These are phyloP conservation scores for Spondyliosoma cantharus DNA, from an alignment of 2,797 vertebrate species.

Conservation along the genomic window DNA sequence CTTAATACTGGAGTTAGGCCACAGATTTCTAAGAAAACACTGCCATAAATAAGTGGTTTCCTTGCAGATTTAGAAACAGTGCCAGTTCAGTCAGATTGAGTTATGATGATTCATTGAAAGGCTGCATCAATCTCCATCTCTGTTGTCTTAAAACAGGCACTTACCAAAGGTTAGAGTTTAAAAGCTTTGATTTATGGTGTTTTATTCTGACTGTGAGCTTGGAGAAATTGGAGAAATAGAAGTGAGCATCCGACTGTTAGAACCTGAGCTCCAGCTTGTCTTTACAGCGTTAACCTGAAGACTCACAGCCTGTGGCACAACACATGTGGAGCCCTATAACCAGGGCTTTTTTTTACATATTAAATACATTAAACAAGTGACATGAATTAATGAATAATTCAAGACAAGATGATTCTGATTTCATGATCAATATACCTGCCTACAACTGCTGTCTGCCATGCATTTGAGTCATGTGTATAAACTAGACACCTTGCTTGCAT, in stretches of 20 bases:
- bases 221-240: slow-evolving; percentile 16
- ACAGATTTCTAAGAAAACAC: slow-evolving; percentile 38
- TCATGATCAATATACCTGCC: too few species aligned
- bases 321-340: background rate
- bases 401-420: too few species aligned
- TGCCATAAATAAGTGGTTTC: slow-evolving; percentile 50
- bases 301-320: background rate
- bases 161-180: background rate
- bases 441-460: too few species aligned
- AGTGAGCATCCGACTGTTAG: slow-evolving; percentile 7
- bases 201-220: slow-evolving; percentile 2
- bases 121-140: background rate
- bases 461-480: too few species aligned
- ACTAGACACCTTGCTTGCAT: too few species aligned
- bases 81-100: slow-evolving; percentile 40
- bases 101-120: slow-evolving; percentile 1
- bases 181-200: slow-evolving; percentile 10
- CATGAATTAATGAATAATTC: too few species aligned
- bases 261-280: background rate
- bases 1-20: slow-evolving; percentile 25
- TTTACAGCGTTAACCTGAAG: background rate
- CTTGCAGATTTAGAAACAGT: slow-evolving; percentile 26
- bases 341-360: too few species aligned
- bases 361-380: too few species aligned
- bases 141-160: background rate